A percentile compares a stretch with the other conserved stretches of the same genome.
These are phyloP conservation scores for Rhinogobio ventralis DNA, from an alignment of 2,797 vertebrate genomes.

Conservation along the genomic window DNA sequence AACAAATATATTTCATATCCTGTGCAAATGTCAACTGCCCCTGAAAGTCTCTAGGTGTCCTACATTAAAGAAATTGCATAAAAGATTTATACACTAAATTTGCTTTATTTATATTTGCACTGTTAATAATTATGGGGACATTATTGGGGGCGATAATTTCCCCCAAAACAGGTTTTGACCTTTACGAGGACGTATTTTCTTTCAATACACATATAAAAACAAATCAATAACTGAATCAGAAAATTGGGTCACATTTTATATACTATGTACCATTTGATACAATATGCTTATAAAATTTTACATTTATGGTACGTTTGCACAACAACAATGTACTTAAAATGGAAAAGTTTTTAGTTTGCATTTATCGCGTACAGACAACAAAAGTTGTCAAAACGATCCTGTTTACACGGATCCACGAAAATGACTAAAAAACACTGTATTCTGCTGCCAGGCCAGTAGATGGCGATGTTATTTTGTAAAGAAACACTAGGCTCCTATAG, in stretches of 20 bases:
- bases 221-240: background rate
- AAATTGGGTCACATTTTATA: background rate
- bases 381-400: too few relatives aligned
- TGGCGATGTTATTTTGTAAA: too few relatives aligned
- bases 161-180: background rate
- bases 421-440: too few relatives aligned
- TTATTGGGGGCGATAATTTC: background rate
- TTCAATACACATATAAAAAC: background rate
- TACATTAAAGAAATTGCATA: background rate
- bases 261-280: too few relatives aligned
- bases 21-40: background rate
- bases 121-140: background rate
- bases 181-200: background rate
- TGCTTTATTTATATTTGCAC: background rate
- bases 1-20: slow-evolving; percentile 54
- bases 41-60: background rate
- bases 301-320: too few relatives aligned
- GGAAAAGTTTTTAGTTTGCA: too few relatives aligned
- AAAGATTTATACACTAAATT: background rate
- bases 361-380: too few relatives aligned
- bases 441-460: too few relatives aligned
- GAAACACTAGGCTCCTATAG: too few relatives aligned
- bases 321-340: too few relatives aligned
- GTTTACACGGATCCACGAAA: too few relatives aligned
- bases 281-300: too few relatives aligned